A percentile compares a stretch with the other conserved stretches of the same genome.
These are phyloP conservation scores for Glaucidium brasilianum DNA, from an alignment of 2,113 vertebrate genomes.

Conservation along the genomic window DNA sequence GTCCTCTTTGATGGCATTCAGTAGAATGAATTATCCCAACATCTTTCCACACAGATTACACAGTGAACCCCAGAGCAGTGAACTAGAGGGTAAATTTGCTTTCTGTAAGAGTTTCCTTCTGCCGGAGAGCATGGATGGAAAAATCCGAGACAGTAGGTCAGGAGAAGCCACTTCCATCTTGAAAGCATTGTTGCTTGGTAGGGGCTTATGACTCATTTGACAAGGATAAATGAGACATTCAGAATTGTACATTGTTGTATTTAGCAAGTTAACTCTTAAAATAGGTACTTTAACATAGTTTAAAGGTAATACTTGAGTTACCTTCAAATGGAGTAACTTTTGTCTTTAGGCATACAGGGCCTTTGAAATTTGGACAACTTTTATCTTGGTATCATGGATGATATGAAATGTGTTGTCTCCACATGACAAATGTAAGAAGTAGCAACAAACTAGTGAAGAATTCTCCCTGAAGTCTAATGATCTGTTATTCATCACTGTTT, in stretches of 20 bases:
- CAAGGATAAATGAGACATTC: background rate
- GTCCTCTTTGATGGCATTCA: slow-evolving; percentile 8
- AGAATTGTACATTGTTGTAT: background rate
- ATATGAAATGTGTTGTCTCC: background rate
- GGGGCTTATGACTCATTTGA: background rate
- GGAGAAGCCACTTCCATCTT: slow-evolving; percentile 4
- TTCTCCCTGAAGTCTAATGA: background rate
- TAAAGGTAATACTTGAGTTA: background rate
- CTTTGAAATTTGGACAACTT: background rate
- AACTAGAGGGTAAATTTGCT: background rate
- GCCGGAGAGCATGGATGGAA: background rate
- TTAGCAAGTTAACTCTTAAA: slow-evolving; percentile 8
- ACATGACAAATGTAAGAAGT: background rate
- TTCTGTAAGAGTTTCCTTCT: background rate
- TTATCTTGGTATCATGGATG: background rate
- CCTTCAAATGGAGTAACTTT: background rate
- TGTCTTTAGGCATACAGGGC: background rate
- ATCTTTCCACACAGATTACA: background rate
- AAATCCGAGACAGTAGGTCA: slow-evolving; percentile 7
- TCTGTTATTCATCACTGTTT: slow-evolving; percentile 1
- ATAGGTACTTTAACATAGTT: background rate
- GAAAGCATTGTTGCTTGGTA: background rate
- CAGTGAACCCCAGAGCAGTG: background rate
- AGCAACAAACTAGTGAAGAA: background rate
- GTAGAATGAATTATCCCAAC: background rate